A percentile compares a stretch with the other conserved stretches of the same genome.
Evolutionary conservation across 2,888 invertebrate genomes (phyloP).

Genomic region (Pocota personata): DNA sequence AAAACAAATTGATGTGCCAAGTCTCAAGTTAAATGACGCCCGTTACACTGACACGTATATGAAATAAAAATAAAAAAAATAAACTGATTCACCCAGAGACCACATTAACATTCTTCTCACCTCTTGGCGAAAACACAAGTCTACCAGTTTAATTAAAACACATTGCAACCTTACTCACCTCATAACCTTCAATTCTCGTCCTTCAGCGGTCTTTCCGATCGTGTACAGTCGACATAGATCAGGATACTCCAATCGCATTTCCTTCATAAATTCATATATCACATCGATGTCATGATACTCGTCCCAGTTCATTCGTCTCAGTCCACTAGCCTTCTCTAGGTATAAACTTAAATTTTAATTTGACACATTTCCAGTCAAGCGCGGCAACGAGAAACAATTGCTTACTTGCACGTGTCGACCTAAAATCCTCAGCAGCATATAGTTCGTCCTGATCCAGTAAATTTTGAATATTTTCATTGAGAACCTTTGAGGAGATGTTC

Average conservation of each 20-base stretch:
- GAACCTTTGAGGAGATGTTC: conserved; percentile 86
- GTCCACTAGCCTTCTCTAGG: conserved; percentile 52
- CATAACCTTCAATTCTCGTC: conserved; percentile 88
- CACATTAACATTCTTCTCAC: conserved; percentile 44
- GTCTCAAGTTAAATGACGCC: neutral
- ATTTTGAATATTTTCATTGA: conserved; percentile 89
- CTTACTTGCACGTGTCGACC: conserved; percentile 77
- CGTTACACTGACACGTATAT: conserved; percentile 1
- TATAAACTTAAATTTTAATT: conserved; percentile 50
- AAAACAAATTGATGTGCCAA: neutral
- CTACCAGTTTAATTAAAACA: neutral
- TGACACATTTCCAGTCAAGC: neutral
- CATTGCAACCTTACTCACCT: conserved; percentile 77
- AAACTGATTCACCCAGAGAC: neutral
- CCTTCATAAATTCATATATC: conserved; percentile 89
- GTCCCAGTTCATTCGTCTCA: conserved; percentile 87
- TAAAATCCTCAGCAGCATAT: conserved; percentile 85
- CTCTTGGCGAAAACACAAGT: neutral
- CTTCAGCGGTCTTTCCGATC: conserved; percentile 90
- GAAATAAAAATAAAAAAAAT: neutral
- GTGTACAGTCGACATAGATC: conserved; percentile 87
- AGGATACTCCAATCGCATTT: conserved; percentile 88
- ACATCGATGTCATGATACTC: conserved; percentile 88
- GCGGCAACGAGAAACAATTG: neutral
- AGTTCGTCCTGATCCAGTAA: conserved; percentile 88